Evolutionary conservation across 2,888 invertebrate genomes (phyloP).

Genomic region (Apamea epomidion): DNA sequence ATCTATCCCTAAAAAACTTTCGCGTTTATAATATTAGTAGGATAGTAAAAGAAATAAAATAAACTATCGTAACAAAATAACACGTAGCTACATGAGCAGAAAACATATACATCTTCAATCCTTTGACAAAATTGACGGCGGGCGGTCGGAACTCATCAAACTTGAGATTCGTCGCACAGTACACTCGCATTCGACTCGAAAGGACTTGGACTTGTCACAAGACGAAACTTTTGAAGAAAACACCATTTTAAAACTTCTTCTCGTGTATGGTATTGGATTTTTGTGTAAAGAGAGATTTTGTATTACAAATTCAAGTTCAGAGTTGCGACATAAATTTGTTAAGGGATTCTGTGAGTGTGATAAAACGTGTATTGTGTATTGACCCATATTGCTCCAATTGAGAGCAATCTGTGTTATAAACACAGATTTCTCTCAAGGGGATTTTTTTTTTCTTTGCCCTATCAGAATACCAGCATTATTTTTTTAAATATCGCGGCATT

Average conservation of each 20-base stretch:
- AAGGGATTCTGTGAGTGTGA: not conserved
- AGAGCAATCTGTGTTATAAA: too few species aligned
- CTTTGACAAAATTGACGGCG: slow-evolving; percentile 66
- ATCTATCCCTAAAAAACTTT: too few species aligned
- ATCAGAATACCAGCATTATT: too few species aligned
- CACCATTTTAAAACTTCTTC: slow-evolving; percentile 49
- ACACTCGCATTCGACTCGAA: slow-evolving; percentile 20
- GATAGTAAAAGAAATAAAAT: not conserved
- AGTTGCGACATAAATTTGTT: not conserved
- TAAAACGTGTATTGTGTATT: not conserved
- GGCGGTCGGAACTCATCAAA: slow-evolving; percentile 74
- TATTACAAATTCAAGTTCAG: slow-evolving; percentile 24
- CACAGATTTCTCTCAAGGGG: too few species aligned
- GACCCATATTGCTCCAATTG: not conserved
- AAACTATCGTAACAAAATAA: not conserved
- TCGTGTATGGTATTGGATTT: slow-evolving; percentile 17
- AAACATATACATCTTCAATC: slow-evolving; percentile 33
- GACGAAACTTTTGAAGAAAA: slow-evolving; percentile 36
- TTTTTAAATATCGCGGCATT: too few species aligned
- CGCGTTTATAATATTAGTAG: too few species aligned
- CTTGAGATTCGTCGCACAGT: slow-evolving; percentile 76
- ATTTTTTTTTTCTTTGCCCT: too few species aligned
- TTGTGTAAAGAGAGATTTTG: slow-evolving; percentile 26
- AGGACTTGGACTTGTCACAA: slow-evolving; percentile 28
- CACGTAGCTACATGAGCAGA: not conserved